These are phyloP conservation scores for Heteromurus nitidus DNA, from an alignment of 2,888 invertebrate species.

Conservation along the genomic window DNA sequence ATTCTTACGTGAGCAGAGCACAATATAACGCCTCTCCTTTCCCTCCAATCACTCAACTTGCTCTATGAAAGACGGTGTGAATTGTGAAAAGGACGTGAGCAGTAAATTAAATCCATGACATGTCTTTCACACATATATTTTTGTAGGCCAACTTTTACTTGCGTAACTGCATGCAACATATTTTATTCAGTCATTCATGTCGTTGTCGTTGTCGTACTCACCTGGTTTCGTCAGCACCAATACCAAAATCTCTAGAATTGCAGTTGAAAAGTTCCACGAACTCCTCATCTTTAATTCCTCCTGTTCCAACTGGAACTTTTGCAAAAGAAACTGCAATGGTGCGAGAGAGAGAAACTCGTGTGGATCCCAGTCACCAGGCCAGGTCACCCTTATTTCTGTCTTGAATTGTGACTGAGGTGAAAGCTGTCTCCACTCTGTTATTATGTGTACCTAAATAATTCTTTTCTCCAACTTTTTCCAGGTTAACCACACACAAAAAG, in stretches of 20 bases:
- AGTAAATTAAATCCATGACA: constrained; percentile 56
- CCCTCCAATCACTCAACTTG: constrained; percentile 52
- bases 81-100: not conserved
- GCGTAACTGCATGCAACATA: no score
- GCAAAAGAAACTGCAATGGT: not conserved
- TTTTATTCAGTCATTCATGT: not conserved
- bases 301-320: not conserved
- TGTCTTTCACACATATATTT: constrained; percentile 41
- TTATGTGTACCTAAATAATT: no score
- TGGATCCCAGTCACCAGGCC: no score
- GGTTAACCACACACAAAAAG: no score
- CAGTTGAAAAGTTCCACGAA: constrained; percentile 64
- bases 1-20: not conserved
- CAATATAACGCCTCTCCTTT: no score
- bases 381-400: no score
- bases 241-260: constrained; percentile 62
- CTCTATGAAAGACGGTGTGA: not conserved
- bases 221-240: constrained; percentile 62
- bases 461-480: not conserved
- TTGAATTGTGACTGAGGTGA: no score
- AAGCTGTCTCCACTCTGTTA: no score
- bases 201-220: constrained; percentile 32
- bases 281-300: constrained; percentile 33
- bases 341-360: not conserved
- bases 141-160: constrained; percentile 12